Evolutionary conservation across 2,797 vertebrate species (phyloP), one percentile per base, ranked within the genome.

Genomic region (Onychomys torridus): DNA sequence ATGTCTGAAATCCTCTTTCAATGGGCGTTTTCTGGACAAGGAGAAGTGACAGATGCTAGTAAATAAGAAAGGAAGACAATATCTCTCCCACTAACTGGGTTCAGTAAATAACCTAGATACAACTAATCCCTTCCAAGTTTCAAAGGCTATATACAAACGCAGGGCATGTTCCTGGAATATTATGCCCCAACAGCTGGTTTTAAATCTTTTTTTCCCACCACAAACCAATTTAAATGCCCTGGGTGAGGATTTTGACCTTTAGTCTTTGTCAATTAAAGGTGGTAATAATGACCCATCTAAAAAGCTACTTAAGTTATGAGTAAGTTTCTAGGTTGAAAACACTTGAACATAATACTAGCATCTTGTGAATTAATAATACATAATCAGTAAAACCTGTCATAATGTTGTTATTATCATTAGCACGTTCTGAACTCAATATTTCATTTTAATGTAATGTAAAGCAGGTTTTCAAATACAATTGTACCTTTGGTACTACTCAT

Each of bases 381-480:
- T 7, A 85, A n/a, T 78, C 5, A 52, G 5, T 65, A 81, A 93
- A 90, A 37, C 2, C 9, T 86, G 82, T 1, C 2, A 59, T 91
- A n/a, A n/a, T 32, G n/a, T 40, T 75, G 11, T 65, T 59, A 37
- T 59, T 46, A 78, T 27, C 6, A 49, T 14, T 40, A 69, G 32
- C 14, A 55, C 81, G 89, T 79, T 79, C 43, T 87, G 29, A 91
- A 52, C 3, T 9, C 29, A 2, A 8, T 43, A 91, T 79, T 76
- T 57, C 4, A 1, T 82, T 92, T 88, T n/a, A 81, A 77, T 83
- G 8, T 77, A 67, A 76, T 55, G 95, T 79, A 93, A 79, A 76
- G 59, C 3, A 69, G 63, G 61, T 69, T 92, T 10, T n/a, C 71
- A 95, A 40, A 59, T 86, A 49, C 14, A 90, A 73, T 10, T 81